phyloP scores from a whole-genome alignment of 2,113 vertebrate species.

The Rhinoderma darwinii region DNA sequence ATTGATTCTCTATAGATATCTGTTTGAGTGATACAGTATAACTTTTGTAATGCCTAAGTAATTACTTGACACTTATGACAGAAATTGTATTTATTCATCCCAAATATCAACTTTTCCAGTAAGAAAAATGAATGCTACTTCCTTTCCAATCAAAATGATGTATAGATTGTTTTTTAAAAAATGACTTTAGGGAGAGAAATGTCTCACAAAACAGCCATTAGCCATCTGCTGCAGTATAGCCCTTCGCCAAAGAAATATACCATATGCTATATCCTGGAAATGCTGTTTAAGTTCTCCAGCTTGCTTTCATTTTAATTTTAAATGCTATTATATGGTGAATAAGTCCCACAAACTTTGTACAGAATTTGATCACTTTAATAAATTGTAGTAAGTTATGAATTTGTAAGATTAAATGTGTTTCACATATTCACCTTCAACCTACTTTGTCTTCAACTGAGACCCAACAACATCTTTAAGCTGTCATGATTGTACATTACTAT shows the following conservation, averaged over 20 bases:
- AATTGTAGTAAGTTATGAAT: background rate
- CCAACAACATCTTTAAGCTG: background rate
- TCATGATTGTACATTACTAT: too few relatives aligned
- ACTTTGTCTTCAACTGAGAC: background rate
- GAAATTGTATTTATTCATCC: constrained; percentile 39
- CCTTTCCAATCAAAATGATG: constrained; percentile 56
- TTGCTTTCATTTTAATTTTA: constrained; percentile 5
- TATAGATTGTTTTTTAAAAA: constrained; percentile 54
- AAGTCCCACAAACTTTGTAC: background rate
- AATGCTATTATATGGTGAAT: background rate
- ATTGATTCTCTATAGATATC: constrained; percentile 44
- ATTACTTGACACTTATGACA: constrained; percentile 30
- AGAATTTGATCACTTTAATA: background rate
- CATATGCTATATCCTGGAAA: constrained; percentile 39
- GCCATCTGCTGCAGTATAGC: constrained; percentile 38
- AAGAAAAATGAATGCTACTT: constrained; percentile 50
- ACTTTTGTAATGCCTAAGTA: constrained; percentile 25
- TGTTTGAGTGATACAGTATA: background rate
- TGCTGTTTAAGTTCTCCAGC: background rate
- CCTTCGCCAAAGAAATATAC: constrained; percentile 45
- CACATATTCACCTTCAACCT: background rate
- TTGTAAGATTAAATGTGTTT: background rate
- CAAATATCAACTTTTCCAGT: constrained; percentile 41
- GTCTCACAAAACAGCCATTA: constrained; percentile 40
- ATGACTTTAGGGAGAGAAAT: constrained; percentile 53